Base-by-base conservation (phyloP, 2,797 vertebrate species). In the Fratercula arctica region DNA sequence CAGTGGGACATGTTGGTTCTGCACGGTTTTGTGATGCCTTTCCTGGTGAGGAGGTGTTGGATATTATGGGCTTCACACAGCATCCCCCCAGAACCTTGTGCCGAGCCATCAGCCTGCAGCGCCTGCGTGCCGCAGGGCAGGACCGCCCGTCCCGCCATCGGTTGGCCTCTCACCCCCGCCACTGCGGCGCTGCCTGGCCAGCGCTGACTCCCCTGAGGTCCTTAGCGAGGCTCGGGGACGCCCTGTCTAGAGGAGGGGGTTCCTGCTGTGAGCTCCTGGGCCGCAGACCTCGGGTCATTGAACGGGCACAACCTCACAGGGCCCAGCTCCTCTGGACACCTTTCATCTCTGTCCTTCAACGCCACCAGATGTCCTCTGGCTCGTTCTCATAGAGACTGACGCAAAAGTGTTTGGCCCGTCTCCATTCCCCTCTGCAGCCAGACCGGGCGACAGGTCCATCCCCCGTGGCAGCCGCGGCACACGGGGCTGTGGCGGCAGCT, bases 401-500 rank as follows among this genome's bases (percentile, higher is more conserved):
- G n/a, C 73, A 83, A 15, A 86, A 76, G 75, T 12, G 0, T 5
- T 68, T 86, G 84, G 80, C 68, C 33, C 1, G 0, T 23, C 73
- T 80, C 73, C 87, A 53, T 69, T 29, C 6, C 33, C 12, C 16
- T 51, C 70, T 11, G 20, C 70, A 76, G 74, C 56, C 56, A 31
- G 80, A 70, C 67, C 2, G 3, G 39, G n/a, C 3, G 2, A 4
- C 25, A 8, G 59, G 59, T 15, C 59, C 45, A 5, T 46, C 43
- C 70, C 70, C 39, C 16, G 53, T 57, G 43, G 61, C 11, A 35
- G 61, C 67, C 18, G 1, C 3, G 8, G 37, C n/a, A 31, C 1
- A 0, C 0, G 3, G 8, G 16, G 39, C 45, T 1, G 1, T 3
- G 19, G 28, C 6, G 45, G 3, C 24, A 7, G 53, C 59, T 67